phyloP scores from a whole-genome alignment of 2,888 invertebrate species.

The Plagodis pulveraria region DNA sequence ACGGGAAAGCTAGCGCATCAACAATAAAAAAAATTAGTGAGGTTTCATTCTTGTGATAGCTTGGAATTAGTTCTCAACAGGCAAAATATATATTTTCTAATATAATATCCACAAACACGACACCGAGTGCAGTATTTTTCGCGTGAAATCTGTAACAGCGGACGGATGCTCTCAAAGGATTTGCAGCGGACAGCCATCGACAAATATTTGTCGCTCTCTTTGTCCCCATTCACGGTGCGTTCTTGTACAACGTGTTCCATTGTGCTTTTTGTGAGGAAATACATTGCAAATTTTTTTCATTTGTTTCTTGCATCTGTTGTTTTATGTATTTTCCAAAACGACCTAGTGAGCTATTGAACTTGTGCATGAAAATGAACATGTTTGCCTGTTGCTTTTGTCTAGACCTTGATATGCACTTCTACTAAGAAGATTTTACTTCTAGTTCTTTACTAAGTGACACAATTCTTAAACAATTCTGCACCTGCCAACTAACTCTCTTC shows the following conservation, averaged over 20 bases:
- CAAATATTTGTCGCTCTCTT: constrained; percentile 68
- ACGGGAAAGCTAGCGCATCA: too few species aligned
- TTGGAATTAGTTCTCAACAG: background rate
- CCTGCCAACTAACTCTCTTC: too few species aligned
- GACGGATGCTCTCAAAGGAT: constrained; percentile 63
- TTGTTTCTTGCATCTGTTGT: background rate
- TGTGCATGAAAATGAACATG: too few species aligned
- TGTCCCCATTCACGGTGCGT: constrained; percentile 51
- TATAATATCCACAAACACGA: constrained; percentile 6
- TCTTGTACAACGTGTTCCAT: constrained; percentile 24
- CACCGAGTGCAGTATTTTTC: constrained; percentile 14
- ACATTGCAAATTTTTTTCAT: constrained; percentile 3
- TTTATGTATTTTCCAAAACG: too few species aligned
- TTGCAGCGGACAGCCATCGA: constrained; percentile 51
- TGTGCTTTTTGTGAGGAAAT: constrained; percentile 15
- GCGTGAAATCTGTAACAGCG: constrained; percentile 42
- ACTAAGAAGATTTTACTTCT: too few species aligned
- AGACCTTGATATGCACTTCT: too few species aligned
- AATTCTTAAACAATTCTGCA: too few species aligned
- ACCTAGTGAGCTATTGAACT: too few species aligned
- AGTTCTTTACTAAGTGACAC: too few species aligned
- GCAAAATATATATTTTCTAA: background rate
- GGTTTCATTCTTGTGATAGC: too few species aligned
- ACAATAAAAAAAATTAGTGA: too few species aligned
- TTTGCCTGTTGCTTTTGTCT: too few species aligned